Base-by-base conservation (phyloP, 2,113 vertebrate species). In the Notiomystis cincta region DNA sequence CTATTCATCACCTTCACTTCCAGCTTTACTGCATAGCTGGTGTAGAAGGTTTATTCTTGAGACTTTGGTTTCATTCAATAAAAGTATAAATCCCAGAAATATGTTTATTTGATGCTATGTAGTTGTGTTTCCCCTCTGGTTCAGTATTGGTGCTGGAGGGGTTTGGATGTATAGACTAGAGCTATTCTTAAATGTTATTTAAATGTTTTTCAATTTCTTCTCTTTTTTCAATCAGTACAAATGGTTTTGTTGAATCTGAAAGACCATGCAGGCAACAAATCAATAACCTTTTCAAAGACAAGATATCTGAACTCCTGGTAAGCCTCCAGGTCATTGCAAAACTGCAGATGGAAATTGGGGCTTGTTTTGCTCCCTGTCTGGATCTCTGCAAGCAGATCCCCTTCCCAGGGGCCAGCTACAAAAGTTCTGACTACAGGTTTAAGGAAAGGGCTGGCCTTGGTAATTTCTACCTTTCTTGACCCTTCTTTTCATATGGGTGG, bases 81-180 rank as follows among this genome's bases (percentile, higher is more conserved):
- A 30, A 72, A 86, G 15, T 21, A 6, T 65, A 90, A 76, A 30
- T 69, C 28, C 15, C 27, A 2, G 13, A 82, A 80, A 64, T 44
- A 25, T 0, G 0, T 48, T 5, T 77, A 50, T 89, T 61, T 83
- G 37, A 8, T 89, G 37, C 11, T 48, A 19, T 2, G 1, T 60
- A 37, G 12, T 80, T 40, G 14, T 61, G 25, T 88, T 93, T 64
- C 33, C 45, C 33, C 30, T n/a, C 1, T 21, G 40, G 62, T 51
- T 80, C 22, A n/a, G 7, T 25, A 35, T 66, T 38, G 24, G 23
- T 50, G 19, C 30, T 50, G 42, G 42, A 80, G 21, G 8, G 10
- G 56, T 79, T n/a, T 57, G 37, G 47, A 62, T 13, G 7, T 47
- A 7, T 31, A 47, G 56, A 64, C 23, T 33, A 23, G 30, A 88